A percentile compares a stretch with the other conserved stretches of the same genome.
Evolutionary conservation across 2,113 vertebrate species (phyloP).

Genomic region (Ciconia maguari): DNA sequence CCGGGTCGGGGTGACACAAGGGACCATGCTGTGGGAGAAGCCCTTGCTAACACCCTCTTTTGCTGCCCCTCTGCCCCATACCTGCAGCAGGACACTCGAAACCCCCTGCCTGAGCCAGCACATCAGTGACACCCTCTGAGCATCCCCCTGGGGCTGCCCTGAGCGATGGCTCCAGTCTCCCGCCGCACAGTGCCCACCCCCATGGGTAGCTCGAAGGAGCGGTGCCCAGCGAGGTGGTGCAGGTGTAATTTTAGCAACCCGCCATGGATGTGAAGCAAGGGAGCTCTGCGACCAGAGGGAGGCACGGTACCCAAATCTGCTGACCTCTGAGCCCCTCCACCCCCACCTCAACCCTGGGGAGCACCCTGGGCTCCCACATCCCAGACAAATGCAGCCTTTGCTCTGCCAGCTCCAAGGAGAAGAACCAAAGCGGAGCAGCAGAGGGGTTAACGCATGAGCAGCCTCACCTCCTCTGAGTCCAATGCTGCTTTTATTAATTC

Average conservation of each 20-base stretch:
- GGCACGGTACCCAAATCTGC: neutral
- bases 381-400: neutral
- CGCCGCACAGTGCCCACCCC: fast-evolving
- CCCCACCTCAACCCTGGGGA: neutral
- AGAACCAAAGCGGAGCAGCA: neutral
- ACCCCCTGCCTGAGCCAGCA: neutral
- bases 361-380: neutral
- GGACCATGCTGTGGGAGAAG: neutral
- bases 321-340: neutral
- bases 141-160: neutral
- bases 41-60: neutral
- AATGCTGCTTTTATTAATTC: slow-evolving; percentile 17
- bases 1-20: fast-evolving
- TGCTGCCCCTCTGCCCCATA: neutral
- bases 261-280: neutral
- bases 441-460: neutral
- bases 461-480: neutral
- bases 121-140: fast-evolving
- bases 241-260: neutral
- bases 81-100: neutral
- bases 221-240: neutral
- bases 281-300: neutral
- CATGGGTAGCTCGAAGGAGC: neutral
- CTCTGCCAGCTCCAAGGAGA: neutral
- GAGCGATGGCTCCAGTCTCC: neutral